Base-by-base conservation (phyloP, 2,797 vertebrate species). In the Toxotes lorentzi region DNA sequence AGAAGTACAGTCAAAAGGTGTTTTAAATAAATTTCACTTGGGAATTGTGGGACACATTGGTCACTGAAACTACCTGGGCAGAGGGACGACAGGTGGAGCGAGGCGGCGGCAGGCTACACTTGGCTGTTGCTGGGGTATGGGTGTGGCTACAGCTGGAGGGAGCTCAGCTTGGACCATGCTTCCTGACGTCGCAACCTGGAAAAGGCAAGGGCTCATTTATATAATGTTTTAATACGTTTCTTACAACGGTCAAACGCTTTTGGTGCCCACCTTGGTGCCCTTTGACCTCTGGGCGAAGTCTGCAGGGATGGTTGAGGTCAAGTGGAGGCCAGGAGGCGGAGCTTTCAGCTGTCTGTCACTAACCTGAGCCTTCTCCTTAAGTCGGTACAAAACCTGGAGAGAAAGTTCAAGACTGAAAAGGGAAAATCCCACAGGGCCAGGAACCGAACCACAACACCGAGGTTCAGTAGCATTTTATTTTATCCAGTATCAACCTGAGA, bases 141-240 rank as follows among this genome's bases (percentile, higher is more conserved):
- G 83, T 17, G 88, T 91, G 73, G 96, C 94, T 86, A 87, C 94
- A 79, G 95, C 75, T 76, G 96, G 95, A 43, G 92, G 85, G 54
- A 93, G 95, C 82, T 95, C 95, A 76, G 96, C 95, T 75, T 98
- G 97, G 90, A 99, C 97, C 97, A 98, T 98, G 89, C 96, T 97
- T 95, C 93, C 96, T 74, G 65, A 89, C 63, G 89, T 93, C 95
- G 79, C 91, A 88, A 73, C 76, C 93, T 92, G 76, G 1, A 76
- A 16, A 23, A 57, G 7, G 27, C 14, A 8, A 30, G 0, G 7
- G 17, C 4, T 12, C 13, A 0, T 48, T 12, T 54, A 12, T 1
- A 21, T 30, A 30, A 30, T 47, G 7, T 27, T 2, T 7, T 0
- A 4, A 7, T 4, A 6, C 6, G 24, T 41, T 11, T 16, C 53